Conservation (phyloP, 2,113 vertebrate genomes). For the Erythrocercus mccallii region DNA sequence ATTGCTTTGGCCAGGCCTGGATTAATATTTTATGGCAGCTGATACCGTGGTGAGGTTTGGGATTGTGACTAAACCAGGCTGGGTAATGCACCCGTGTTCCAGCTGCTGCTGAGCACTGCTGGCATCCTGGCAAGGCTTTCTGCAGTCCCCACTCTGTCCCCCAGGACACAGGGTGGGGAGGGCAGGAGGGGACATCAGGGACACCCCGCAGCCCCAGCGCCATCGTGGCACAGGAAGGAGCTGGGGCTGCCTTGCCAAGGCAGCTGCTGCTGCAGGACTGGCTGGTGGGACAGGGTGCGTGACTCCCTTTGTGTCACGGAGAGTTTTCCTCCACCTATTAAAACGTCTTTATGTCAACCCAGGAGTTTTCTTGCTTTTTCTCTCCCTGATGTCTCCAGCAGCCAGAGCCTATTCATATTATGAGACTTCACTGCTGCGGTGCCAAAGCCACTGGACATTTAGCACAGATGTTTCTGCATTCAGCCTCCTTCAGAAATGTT, state of each 20-base stretch:
- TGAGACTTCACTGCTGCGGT: background rate
- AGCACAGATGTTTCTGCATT: background rate
- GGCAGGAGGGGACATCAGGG: fast-evolving
- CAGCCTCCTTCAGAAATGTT: background rate
- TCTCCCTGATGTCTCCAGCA: background rate
- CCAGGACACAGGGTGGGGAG: too few species aligned
- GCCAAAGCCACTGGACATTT: background rate
- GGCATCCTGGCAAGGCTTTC: background rate
- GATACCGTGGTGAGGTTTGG: fast-evolving
- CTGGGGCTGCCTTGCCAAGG: background rate
- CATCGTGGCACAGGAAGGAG: fast-evolving
- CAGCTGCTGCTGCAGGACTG: background rate
- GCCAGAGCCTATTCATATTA: too few species aligned
- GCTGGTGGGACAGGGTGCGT: fast-evolving
- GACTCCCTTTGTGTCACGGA: background rate
- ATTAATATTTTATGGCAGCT: background rate
- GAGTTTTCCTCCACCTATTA: background rate
- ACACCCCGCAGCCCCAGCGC: fast-evolving
- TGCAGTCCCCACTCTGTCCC: fast-evolving
- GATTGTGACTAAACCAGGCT: background rate
- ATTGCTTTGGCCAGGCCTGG: background rate
- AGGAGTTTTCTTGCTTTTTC: background rate
- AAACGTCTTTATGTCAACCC: background rate
- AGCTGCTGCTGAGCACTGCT: background rate
- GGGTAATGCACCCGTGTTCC: fast-evolving